Evolutionary conservation across 2,113 vertebrate species (phyloP).

Genomic region (Laticauda colubrina): DNA sequence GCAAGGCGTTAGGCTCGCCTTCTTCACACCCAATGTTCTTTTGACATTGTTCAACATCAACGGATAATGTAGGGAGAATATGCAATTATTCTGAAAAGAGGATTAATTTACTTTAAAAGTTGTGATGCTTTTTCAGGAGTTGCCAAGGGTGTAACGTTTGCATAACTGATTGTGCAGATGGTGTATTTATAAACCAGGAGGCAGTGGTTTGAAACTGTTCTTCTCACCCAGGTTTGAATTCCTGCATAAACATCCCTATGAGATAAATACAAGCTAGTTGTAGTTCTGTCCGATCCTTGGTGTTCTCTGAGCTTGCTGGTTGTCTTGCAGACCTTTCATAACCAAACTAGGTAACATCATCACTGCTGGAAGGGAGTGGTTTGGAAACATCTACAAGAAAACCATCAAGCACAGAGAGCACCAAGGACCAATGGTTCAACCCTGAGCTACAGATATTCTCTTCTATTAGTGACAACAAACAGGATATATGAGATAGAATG

Average conservation of each 20-base stretch:
- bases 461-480: not conserved
- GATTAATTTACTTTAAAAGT: not conserved
- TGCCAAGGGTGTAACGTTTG: not conserved
- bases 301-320: too few species aligned
- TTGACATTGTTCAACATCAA: conserved; percentile 70
- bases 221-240: not conserved
- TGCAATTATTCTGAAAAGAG: conserved; percentile 18
- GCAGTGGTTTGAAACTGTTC: not conserved
- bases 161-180: not conserved
- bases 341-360: too few species aligned
- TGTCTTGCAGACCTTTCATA: too few species aligned
- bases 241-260: not conserved
- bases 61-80: conserved; percentile 38
- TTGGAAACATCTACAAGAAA: too few species aligned
- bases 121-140: not conserved
- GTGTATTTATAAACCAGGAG: not conserved
- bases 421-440: too few species aligned
- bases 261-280: not conserved
- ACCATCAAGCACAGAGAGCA: too few species aligned
- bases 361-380: too few species aligned
- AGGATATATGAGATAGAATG: not conserved
- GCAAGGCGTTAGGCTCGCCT: conserved; percentile 44
- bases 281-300: too few species aligned
- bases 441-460: not conserved
- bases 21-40: conserved; percentile 49